A percentile compares a stretch with the other conserved stretches of the same genome.
Conservation (phyloP, 1,140 invertebrate species). For the Brachionus plicatilis region DNA sequence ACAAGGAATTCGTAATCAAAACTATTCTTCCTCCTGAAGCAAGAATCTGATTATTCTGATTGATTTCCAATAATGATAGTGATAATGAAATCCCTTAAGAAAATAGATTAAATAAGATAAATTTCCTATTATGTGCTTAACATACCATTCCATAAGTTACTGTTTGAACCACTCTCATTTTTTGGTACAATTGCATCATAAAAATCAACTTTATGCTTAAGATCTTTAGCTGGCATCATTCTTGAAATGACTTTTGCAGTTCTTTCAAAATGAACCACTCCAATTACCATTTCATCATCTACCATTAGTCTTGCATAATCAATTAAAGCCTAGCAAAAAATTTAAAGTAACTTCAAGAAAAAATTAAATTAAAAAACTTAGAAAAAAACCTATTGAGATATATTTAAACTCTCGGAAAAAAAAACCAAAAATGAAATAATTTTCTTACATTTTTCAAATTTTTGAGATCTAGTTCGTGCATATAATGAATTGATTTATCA, state of each 20-base stretch:
- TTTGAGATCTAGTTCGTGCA: neutral
- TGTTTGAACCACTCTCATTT: neutral
- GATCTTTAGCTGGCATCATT: neutral
- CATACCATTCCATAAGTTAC: slow-evolving; percentile 36
- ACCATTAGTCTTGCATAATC: slow-evolving; percentile 12
- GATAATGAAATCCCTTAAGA: neutral
- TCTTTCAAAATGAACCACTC: slow-evolving; percentile 31
- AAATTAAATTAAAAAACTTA: neutral
- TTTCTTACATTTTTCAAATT: neutral
- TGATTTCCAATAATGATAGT: neutral
- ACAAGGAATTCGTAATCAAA: neutral
- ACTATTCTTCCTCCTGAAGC: neutral
- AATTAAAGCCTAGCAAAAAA: slow-evolving; percentile 7
- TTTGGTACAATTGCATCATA: neutral
- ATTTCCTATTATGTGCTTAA: neutral
- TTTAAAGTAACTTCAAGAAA: neutral
- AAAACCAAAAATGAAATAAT: neutral
- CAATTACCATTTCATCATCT: neutral
- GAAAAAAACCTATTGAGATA: neutral
- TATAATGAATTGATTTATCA: neutral
- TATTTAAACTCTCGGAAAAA: neutral
- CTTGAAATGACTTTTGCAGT: neutral
- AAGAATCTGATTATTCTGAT: neutral
- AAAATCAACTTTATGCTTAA: neutral
- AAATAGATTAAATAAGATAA: neutral